Percentiles rank a stretch among this genome's conserved stretches.
Conservation (phyloP, 2,888 invertebrate species). For the Clitarchus hookeri region DNA sequence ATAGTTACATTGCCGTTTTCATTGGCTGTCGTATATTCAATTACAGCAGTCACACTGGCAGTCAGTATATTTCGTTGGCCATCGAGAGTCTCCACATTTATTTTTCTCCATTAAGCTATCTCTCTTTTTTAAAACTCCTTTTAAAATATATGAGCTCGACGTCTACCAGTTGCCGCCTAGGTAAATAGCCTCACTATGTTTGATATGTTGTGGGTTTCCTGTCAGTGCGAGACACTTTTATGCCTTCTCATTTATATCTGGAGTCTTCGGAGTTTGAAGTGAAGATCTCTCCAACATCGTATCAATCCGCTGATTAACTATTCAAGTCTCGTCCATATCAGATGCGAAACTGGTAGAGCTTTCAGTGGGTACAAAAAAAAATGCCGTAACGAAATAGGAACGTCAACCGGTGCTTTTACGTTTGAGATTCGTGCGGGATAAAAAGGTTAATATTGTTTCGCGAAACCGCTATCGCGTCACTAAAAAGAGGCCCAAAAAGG, state of each 20-base stretch:
- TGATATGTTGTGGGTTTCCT: neutral
- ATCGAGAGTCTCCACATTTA: neutral
- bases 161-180: neutral
- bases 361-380: neutral
- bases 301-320: neutral
- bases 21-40: too few species aligned
- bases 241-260: neutral
- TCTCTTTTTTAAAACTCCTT: neutral
- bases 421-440: neutral
- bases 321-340: neutral
- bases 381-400: too few species aligned
- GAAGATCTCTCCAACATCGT: neutral
- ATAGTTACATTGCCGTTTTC: too few species aligned
- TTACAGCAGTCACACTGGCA: neutral
- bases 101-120: neutral
- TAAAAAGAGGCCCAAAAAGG: neutral
- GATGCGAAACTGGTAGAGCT: neutral
- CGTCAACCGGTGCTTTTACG: neutral
- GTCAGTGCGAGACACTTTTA: neutral
- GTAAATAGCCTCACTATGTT: neutral
- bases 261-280: neutral
- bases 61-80: neutral
- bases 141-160: neutral
- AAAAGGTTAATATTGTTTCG: conserved; percentile 14
- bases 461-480: neutral